Evolutionary conservation across 2,888 invertebrate genomes (phyloP).

Genomic region (Sipha maydis): DNA sequence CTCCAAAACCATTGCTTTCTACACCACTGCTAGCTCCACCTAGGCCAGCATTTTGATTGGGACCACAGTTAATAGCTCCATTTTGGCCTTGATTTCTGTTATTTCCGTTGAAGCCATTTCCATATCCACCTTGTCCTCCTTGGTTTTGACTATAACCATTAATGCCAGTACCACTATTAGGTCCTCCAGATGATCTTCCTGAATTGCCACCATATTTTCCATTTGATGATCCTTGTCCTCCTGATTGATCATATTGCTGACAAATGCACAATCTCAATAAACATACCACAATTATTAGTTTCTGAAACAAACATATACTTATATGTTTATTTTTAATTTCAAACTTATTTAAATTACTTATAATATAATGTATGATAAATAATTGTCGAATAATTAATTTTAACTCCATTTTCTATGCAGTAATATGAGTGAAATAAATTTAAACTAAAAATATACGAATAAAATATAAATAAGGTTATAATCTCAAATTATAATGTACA

Average conservation of each 20-base stretch:
- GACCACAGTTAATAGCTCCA: constrained; percentile 20
- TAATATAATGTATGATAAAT: neutral
- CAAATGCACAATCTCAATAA: constrained; percentile 46
- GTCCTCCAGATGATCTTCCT: constrained; percentile 22
- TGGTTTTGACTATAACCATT: constrained; percentile 41
- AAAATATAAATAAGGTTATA: neutral
- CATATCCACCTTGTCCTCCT: constrained; percentile 29
- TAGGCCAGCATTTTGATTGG: neutral
- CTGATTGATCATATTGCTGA: constrained; percentile 49
- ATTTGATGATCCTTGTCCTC: constrained; percentile 29
- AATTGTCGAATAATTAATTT: neutral
- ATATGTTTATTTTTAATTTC: neutral
- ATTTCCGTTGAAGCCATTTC: constrained; percentile 39
- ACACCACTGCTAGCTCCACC: neutral
- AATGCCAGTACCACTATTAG: neutral
- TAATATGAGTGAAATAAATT: neutral
- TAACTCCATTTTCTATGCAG: neutral
- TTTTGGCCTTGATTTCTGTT: constrained; percentile 23
- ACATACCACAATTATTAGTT: constrained; percentile 38
- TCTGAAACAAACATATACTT: constrained; percentile 32
- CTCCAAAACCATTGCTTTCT: neutral
- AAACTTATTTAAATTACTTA: neutral
- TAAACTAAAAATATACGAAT: neutral
- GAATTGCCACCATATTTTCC: constrained; percentile 14
- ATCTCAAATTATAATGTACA: neutral